phyloP scores from a whole-genome alignment of 2,797 vertebrate species.

The Sebastes oblongus region DNA sequence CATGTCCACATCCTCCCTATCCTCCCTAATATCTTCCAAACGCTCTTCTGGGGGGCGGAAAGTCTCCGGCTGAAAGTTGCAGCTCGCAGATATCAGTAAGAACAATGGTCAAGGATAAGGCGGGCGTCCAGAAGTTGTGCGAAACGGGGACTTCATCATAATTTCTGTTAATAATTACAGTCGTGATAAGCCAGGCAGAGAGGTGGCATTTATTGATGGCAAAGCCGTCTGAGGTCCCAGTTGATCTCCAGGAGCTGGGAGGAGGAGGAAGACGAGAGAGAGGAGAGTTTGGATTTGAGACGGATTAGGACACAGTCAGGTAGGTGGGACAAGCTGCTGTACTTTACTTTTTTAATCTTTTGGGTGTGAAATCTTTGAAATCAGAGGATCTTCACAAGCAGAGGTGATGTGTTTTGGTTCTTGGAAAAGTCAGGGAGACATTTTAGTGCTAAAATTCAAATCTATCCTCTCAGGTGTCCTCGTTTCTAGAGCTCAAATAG shows the following conservation, averaged over 20 bases:
- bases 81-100: constrained; percentile 67
- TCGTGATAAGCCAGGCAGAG: constrained; percentile 60
- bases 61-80: constrained; percentile 32
- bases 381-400: background rate
- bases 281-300: constrained; percentile 16
- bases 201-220: constrained; percentile 67
- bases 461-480: background rate
- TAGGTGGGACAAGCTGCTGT: constrained; percentile 29
- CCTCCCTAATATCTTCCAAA: constrained; percentile 34
- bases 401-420: background rate
- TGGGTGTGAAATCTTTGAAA: background rate
- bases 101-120: constrained; percentile 94
- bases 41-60: constrained; percentile 14
- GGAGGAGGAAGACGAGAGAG: constrained; percentile 12
- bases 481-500: constrained; percentile 3
- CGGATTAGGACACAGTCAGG: constrained; percentile 26
- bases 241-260: constrained; percentile 28
- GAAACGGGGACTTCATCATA: constrained; percentile 77
- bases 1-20: constrained; percentile 51
- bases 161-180: constrained; percentile 96
- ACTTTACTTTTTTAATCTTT: background rate
- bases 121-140: constrained; percentile 78
- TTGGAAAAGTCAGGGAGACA: background rate
- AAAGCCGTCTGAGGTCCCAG: constrained; percentile 35
- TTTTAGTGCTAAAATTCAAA: background rate